These are phyloP conservation scores for Amphiprion percula DNA, from an alignment of 2,113 vertebrate genomes.

Conservation along the genomic window DNA sequence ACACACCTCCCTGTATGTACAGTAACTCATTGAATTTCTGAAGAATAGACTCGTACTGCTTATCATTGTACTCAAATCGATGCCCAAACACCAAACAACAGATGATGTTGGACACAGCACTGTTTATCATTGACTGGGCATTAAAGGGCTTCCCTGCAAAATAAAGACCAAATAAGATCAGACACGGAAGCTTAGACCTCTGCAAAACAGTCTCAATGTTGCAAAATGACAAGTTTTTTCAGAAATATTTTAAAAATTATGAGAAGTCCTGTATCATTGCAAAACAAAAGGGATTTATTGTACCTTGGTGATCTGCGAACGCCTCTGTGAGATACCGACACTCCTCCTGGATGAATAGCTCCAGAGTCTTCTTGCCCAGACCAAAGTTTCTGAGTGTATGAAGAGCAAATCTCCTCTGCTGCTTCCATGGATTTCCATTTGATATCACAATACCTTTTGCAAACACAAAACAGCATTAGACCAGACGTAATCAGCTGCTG, in stretches of 20 bases:
- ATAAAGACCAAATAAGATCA: not conserved
- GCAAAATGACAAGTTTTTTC: no score
- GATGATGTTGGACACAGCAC: slow-evolving; percentile 80
- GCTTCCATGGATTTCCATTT: slow-evolving; percentile 80
- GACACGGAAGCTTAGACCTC: no score
- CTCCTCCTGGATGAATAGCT: slow-evolving; percentile 87
- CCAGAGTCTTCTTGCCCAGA: slow-evolving; percentile 83
- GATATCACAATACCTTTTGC: slow-evolving; percentile 75
- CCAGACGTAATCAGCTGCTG: not conserved
- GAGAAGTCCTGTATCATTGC: not conserved
- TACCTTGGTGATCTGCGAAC: slow-evolving; percentile 82
- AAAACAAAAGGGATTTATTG: not conserved
- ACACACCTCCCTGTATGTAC: not conserved
- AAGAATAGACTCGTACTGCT: slow-evolving; percentile 40
- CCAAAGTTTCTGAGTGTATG: slow-evolving; percentile 87
- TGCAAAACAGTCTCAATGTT: no score
- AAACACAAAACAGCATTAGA: not conserved
- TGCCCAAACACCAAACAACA: slow-evolving; percentile 69
- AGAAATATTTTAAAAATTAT: not conserved
- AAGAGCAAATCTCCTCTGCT: slow-evolving; percentile 85
- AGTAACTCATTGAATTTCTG: not conserved
- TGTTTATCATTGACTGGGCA: slow-evolving; percentile 83
- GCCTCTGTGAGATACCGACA: slow-evolving; percentile 72
- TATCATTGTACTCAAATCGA: slow-evolving; percentile 63
- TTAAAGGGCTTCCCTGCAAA: slow-evolving; percentile 85